phyloP scores from a whole-genome alignment of 2,113 vertebrate genomes.

The Maccullochella peelii region DNA sequence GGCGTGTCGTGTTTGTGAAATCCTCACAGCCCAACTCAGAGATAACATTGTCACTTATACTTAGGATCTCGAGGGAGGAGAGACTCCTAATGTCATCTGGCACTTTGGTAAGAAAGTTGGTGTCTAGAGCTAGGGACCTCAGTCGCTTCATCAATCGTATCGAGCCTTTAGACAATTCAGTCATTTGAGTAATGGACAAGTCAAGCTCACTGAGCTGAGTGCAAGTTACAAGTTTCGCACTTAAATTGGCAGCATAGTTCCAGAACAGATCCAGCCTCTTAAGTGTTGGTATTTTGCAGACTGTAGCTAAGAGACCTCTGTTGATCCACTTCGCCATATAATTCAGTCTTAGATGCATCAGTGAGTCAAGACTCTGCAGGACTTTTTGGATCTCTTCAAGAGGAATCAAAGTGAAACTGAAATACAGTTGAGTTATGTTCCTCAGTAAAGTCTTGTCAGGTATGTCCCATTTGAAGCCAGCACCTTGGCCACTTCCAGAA shows the following conservation, averaged over 20 bases:
- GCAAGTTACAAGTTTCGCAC: neutral
- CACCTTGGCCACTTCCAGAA: fast-evolving
- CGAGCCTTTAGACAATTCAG: neutral
- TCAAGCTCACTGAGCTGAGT: conserved; percentile 30
- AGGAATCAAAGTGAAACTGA: neutral
- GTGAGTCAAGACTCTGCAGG: conserved; percentile 30
- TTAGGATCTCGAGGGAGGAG: conserved; percentile 27
- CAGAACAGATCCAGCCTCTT: neutral
- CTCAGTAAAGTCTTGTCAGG: conserved; percentile 33
- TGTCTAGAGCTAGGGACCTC: neutral
- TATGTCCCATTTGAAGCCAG: conserved; percentile 17
- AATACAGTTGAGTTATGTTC: conserved; percentile 30
- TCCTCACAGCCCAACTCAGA: conserved; percentile 15
- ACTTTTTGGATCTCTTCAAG: neutral
- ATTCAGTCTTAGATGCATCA: conserved; percentile 23
- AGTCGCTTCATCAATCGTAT: conserved; percentile 9
- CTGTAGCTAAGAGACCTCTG: neutral
- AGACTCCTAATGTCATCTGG: conserved; percentile 31
- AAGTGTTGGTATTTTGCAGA: conserved; percentile 35
- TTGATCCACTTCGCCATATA: neutral
- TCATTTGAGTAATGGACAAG: fast-evolving
- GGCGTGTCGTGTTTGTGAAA: conserved; percentile 20
- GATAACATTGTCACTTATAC: neutral
- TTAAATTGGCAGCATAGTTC: neutral
- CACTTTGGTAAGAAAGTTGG: conserved; percentile 23